Base-by-base conservation (phyloP, 2,113 vertebrate genomes). In the Athene cunicularia region DNA sequence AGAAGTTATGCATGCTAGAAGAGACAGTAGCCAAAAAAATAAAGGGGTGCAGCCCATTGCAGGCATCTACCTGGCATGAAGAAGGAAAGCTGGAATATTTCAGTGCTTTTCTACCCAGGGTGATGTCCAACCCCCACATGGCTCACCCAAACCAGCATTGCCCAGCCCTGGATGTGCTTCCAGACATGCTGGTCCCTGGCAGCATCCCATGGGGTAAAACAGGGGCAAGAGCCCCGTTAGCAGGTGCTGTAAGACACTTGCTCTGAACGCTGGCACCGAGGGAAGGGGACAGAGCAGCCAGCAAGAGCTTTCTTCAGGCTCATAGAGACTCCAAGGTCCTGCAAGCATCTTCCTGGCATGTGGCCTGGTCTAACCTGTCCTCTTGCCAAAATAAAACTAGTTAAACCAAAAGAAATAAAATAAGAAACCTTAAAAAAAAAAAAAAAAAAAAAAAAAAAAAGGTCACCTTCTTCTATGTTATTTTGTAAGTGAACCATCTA, bases 181-280 rank as follows among this genome's bases (percentile, higher is more conserved):
- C 90, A 71, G 90, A 3, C 7, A 1, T 1, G 30, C 26, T 1
- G 12, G 24, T 11, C 37, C 19, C 5, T 8, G 45, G 64, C 45
- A 80, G 41, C 23, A 20, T 72, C 84, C 72, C 7, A 0, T 8
- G 67, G 80, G 62, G 49, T 55, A 19, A 5, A 55, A 70, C 30
- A 26, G 53, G 43, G 50, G 4, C 0, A 1, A 63, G 55, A 18
- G 4, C 41, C 43, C 14, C 3, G 1, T 18, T 7, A 55, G 76
- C 43, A 24, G n/a, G 33, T 49, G 66, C 88, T 27, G 2, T 8
- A 10, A 3, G n/a, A 2, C 1, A 2, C 43, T 39, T 8, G 12
- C 62, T 53, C 43, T 22, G n/a, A 37, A 6, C 41, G 30, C 35
- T 49, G 70, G 41, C 50, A 7, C 24, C 4, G 3, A 35, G 45